phyloP scores from a whole-genome alignment of 2,113 vertebrate genomes.

The Oncorhynchus tshawytscha region DNA sequence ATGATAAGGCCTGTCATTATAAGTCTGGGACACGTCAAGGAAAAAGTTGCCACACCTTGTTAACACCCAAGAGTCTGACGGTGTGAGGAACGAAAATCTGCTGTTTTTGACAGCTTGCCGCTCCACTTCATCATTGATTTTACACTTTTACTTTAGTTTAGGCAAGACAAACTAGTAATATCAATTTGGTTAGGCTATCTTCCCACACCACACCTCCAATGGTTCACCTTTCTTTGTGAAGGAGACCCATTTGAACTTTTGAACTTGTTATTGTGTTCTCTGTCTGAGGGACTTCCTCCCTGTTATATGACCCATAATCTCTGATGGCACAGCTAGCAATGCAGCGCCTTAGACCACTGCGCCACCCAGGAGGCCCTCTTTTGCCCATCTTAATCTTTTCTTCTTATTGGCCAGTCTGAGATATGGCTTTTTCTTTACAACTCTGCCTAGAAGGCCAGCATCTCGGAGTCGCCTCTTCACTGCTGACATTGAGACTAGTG shows the following conservation, averaged over 20 bases:
- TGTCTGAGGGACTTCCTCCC: not conserved
- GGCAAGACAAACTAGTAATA: no score
- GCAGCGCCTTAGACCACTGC: no score
- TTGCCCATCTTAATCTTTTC: no score
- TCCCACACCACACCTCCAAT: not conserved
- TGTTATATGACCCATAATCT: not conserved
- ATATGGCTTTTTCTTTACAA: no score
- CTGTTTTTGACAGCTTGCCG: not conserved
- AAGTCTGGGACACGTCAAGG: constrained; percentile 14
- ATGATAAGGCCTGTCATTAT: constrained; percentile 43
- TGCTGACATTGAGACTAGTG: no score
- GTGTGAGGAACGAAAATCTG: constrained; percentile 19
- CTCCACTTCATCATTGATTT: not conserved
- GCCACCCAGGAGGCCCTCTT: no score
- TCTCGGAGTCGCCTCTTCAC: no score
- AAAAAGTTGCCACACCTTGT: constrained; percentile 24
- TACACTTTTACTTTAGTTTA: no score
- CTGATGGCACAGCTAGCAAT: no score
- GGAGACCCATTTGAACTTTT: not conserved
- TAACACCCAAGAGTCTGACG: constrained; percentile 11
- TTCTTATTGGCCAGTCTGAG: no score
- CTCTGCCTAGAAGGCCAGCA: no score
- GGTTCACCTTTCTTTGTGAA: not conserved
- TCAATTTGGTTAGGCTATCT: not conserved
- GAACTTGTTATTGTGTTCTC: not conserved